Conservation (phyloP, 2,888 invertebrate genomes). For the Drosophila eohydei region DNA sequence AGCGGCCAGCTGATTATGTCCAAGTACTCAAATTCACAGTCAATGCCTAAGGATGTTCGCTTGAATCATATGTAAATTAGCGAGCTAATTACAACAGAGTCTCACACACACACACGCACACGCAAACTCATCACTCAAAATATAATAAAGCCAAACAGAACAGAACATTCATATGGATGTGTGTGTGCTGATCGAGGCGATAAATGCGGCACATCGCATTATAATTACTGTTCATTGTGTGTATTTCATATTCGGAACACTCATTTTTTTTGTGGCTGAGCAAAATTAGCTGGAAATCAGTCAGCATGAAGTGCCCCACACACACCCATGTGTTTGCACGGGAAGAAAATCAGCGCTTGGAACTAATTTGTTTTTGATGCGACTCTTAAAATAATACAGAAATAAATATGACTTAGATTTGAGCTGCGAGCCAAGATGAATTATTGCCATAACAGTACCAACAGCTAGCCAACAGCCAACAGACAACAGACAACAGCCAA, state of each 20-base stretch:
- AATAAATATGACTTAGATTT: slow-evolving; percentile 61
- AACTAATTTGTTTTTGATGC: slow-evolving; percentile 80
- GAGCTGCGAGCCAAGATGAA: slow-evolving; percentile 55
- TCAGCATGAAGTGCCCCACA: slow-evolving; percentile 73
- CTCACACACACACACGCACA: background rate
- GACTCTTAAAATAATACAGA: slow-evolving; percentile 72
- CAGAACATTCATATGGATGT: slow-evolving; percentile 46
- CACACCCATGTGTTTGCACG: slow-evolving; percentile 20
- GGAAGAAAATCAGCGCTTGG: slow-evolving; percentile 75
- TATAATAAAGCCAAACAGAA: slow-evolving; percentile 19
- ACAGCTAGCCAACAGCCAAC: slow-evolving; percentile 41
- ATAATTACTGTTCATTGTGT: slow-evolving; percentile 70
- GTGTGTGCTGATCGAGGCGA: slow-evolving; percentile 73
- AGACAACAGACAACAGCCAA: slow-evolving; percentile 47
- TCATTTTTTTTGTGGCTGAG: slow-evolving; percentile 37
- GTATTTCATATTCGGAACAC: slow-evolving; percentile 51
- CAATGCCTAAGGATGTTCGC: slow-evolving; percentile 63
- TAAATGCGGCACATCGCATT: slow-evolving; percentile 77
- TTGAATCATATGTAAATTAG: slow-evolving; percentile 69
- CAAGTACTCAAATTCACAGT: slow-evolving; percentile 9
- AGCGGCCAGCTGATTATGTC: slow-evolving; percentile 36
- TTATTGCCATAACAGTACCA: slow-evolving; percentile 71
- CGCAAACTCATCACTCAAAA: slow-evolving; percentile 17
- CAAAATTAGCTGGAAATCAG: slow-evolving; percentile 77
- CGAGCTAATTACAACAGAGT: slow-evolving; percentile 63